A percentile compares a stretch with the other conserved stretches of the same genome.
These are phyloP conservation scores for Dryobota labecula DNA, from an alignment of 2,888 invertebrate species.

Conservation along the genomic window DNA sequence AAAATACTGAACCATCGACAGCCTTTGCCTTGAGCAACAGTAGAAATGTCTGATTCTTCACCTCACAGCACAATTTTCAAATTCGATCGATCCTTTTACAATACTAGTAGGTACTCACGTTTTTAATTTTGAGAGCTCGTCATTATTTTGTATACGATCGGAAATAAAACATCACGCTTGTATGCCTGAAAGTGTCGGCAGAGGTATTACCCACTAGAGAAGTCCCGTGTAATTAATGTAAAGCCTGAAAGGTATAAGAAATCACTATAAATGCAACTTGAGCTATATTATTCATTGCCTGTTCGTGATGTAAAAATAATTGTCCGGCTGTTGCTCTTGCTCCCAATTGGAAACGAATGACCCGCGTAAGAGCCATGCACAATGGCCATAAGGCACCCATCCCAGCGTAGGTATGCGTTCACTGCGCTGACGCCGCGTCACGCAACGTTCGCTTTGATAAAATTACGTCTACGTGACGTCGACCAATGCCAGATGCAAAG, in stretches of 20 bases:
- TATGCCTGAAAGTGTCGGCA: background rate
- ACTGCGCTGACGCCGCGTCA: background rate
- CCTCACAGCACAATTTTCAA: constrained; percentile 23
- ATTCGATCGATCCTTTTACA: constrained; percentile 42
- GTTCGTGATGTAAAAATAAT: background rate
- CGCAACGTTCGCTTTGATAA: background rate
- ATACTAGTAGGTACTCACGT: constrained; percentile 3
- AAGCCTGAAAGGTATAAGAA: background rate
- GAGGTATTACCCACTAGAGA: background rate
- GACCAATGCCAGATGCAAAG: background rate
- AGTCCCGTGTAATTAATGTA: background rate
- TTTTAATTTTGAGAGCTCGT: constrained; percentile 14
- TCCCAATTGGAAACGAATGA: constrained; percentile 3
- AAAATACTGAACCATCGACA: constrained; percentile 23
- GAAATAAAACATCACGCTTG: background rate
- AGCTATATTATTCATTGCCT: background rate
- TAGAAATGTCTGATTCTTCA: constrained; percentile 7
- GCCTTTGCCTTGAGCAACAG: constrained; percentile 26
- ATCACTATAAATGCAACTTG: too few relatives aligned
- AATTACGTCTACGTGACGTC: background rate
- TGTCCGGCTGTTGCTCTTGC: constrained; percentile 1
- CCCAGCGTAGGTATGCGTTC: background rate
- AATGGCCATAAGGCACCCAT: background rate
- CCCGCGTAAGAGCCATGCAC: background rate
- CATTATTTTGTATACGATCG: background rate